Conservation (phyloP, 2,888 invertebrate species). For the Unio delphinus region DNA sequence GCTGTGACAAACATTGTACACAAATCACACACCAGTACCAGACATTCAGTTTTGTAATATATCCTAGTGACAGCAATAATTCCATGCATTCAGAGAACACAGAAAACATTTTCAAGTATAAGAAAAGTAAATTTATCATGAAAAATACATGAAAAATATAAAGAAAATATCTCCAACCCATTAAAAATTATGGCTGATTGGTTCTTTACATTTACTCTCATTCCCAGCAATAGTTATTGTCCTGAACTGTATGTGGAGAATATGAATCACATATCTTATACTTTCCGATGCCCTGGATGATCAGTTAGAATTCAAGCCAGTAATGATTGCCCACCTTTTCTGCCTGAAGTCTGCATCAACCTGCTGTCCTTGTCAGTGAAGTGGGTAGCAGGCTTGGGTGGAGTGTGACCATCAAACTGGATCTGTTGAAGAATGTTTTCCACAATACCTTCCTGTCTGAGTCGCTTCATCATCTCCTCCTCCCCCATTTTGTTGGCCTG, state of each 20-base stretch:
- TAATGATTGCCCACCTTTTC: constrained; percentile 45
- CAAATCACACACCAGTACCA: too few species aligned
- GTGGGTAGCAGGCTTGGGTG: constrained; percentile 55
- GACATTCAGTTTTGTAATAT: not conserved
- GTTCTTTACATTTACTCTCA: too few species aligned
- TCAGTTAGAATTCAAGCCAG: not conserved
- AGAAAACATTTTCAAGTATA: too few species aligned
- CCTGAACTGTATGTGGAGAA: too few species aligned
- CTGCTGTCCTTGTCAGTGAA: constrained; percentile 59
- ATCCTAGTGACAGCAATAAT: not conserved
- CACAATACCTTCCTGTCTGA: constrained; percentile 62
- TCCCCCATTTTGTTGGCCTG: constrained; percentile 55
- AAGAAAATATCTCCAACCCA: too few species aligned
- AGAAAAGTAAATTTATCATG: too few species aligned
- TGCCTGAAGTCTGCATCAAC: constrained; percentile 38
- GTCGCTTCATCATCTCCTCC: constrained; percentile 70
- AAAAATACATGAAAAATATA: too few species aligned
- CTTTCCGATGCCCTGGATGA: not conserved
- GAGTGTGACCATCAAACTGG: constrained; percentile 52
- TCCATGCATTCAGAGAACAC: too few species aligned
- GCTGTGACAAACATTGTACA: too few species aligned
- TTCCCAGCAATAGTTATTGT: too few species aligned
- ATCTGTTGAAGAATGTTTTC: constrained; percentile 65
- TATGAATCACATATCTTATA: not conserved
- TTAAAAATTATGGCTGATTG: too few species aligned